phyloP scores from a whole-genome alignment of 1,140 invertebrate species.

The Zaprionus tsacasi region DNA sequence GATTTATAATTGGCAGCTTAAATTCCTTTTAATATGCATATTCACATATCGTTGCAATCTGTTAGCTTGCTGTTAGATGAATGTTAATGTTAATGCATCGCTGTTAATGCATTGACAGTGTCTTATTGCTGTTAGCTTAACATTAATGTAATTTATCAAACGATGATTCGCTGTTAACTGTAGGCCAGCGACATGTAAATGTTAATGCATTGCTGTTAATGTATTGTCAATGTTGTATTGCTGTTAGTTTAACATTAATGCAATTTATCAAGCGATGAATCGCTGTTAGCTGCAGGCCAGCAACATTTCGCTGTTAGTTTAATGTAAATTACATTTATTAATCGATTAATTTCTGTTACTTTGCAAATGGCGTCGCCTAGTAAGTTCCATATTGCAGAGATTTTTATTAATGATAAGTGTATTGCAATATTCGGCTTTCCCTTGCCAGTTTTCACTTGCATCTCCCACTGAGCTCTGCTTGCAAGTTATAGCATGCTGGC shows the following conservation, averaged over 20 bases:
- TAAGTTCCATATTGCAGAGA: too few relatives aligned
- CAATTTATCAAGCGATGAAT: not conserved
- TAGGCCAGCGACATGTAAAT: not conserved
- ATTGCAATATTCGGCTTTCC: not conserved
- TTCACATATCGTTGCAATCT: not conserved
- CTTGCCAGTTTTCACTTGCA: not conserved
- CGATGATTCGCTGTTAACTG: not conserved
- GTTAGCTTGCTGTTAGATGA: not conserved
- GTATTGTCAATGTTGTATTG: not conserved
- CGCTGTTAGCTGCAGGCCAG: not conserved
- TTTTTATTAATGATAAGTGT: not conserved
- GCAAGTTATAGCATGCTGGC: constrained; percentile 2
- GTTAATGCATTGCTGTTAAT: too few relatives aligned
- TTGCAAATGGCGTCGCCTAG: not conserved
- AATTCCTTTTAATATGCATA: too few relatives aligned
- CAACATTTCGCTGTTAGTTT: not conserved
- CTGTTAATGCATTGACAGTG: too few relatives aligned
- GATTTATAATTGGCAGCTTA: too few relatives aligned
- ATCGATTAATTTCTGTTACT: not conserved
- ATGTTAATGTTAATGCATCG: not conserved
- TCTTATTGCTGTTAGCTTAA: not conserved
- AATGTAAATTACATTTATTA: not conserved
- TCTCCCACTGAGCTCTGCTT: constrained; percentile 8
- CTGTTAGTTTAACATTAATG: not conserved
- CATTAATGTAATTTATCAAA: not conserved